phyloP scores from a whole-genome alignment of 2,113 vertebrate species.

The Laticauda laticaudata region DNA sequence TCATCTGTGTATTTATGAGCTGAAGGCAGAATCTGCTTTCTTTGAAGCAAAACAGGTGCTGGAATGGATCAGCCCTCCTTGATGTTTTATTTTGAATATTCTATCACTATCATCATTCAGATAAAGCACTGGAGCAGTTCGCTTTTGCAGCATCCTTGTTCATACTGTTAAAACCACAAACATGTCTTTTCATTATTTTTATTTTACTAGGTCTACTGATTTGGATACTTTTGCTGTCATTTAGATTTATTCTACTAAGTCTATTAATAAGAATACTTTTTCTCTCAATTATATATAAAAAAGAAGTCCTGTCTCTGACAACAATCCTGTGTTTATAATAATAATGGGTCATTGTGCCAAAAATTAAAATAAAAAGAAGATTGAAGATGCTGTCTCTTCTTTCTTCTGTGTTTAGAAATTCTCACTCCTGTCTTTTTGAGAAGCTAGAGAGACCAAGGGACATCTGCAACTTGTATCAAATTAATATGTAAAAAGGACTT shows the following conservation, averaged over 20 bases:
- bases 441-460: not conserved
- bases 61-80: not conserved
- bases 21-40: not conserved
- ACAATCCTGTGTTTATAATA: not conserved
- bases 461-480: not conserved
- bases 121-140: not conserved
- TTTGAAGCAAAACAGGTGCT: not conserved
- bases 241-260: no score
- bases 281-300: not conserved
- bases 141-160: not conserved
- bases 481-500: not conserved
- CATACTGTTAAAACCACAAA: not conserved
- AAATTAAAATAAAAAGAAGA: not conserved
- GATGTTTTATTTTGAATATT: not conserved
- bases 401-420: not conserved
- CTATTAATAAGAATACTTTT: no score
- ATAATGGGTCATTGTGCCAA: not conserved
- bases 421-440: not conserved
- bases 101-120: not conserved
- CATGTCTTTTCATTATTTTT: not conserved
- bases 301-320: not conserved
- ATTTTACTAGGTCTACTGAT: not conserved
- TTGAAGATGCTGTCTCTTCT: not conserved
- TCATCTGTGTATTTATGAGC: not conserved
- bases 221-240: not conserved